Evolutionary conservation across 2,113 vertebrate genomes (phyloP).

Genomic region (Pteronura brasiliensis): DNA sequence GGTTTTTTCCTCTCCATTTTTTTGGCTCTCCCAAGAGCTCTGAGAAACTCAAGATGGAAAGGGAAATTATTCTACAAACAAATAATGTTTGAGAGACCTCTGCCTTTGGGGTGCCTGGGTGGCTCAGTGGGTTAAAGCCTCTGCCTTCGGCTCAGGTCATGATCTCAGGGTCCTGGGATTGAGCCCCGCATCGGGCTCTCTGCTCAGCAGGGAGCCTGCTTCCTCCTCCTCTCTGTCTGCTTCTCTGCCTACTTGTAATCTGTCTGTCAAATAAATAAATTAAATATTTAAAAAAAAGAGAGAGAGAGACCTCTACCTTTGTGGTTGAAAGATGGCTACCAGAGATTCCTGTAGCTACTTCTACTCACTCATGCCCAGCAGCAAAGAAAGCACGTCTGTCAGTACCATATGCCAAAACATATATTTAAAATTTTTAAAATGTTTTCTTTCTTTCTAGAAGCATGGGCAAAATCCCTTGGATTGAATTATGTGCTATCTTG

Average conservation of each 20-base stretch:
- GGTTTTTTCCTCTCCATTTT: background rate
- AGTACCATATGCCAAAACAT: background rate
- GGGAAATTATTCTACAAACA: background rate
- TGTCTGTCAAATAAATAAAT: too few relatives aligned
- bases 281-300: too few relatives aligned
- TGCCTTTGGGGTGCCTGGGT: background rate
- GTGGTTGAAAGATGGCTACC: background rate
- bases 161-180: too few relatives aligned
- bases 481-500: background rate
- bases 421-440: background rate
- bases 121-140: too few relatives aligned
- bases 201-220: too few relatives aligned
- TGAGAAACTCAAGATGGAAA: background rate
- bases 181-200: too few relatives aligned
- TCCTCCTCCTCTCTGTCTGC: too few relatives aligned
- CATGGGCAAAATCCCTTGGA: background rate
- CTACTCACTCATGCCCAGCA: background rate
- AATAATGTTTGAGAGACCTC: background rate
- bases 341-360: background rate
- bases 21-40: background rate
- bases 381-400: background rate
- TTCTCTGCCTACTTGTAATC: too few relatives aligned
- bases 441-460: background rate
- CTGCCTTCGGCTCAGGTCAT: too few relatives aligned
- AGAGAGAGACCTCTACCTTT: background rate